phyloP scores from a whole-genome alignment of 2,888 invertebrate genomes.

The Unio pictorum region DNA sequence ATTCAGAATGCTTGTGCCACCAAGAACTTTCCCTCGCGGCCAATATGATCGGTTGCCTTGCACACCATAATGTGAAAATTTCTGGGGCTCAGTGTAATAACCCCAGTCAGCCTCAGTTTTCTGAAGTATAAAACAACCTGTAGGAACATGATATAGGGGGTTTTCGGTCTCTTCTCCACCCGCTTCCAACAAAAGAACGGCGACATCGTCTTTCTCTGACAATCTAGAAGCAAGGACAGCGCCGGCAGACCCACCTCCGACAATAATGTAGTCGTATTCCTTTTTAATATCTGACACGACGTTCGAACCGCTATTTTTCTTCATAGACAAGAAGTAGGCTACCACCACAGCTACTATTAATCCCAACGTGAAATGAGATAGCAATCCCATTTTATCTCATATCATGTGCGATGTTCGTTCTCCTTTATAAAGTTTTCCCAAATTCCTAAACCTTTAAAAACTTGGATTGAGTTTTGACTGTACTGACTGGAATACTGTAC shows the following conservation, averaged over 20 bases:
- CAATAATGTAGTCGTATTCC: conserved; percentile 6
- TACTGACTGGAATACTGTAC: no score
- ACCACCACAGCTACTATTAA: no score
- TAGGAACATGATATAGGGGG: conserved; percentile 72
- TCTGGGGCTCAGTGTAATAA: conserved; percentile 71
- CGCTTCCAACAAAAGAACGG: conserved; percentile 70
- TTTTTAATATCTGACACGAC: not conserved
- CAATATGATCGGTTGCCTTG: conserved; percentile 81
- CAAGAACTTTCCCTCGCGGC: conserved; percentile 92
- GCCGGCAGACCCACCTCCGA: no score
- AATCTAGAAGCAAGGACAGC: conserved; percentile 71
- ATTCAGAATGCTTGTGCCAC: conserved; percentile 90
- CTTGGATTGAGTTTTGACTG: no score
- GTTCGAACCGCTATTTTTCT: no score
- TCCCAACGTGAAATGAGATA: no score
- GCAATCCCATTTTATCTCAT: no score
- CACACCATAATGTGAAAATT: conserved; percentile 30
- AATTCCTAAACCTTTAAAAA: no score
- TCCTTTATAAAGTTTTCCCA: no score
- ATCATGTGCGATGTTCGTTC: no score
- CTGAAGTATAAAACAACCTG: conserved; percentile 68
- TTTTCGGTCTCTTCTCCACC: conserved; percentile 70
- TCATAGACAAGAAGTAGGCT: no score
- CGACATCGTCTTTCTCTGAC: conserved; percentile 62
- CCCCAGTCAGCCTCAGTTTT: conserved; percentile 63